phyloP scores from a whole-genome alignment of 2,888 invertebrate genomes.

The Hetaerina titia region DNA sequence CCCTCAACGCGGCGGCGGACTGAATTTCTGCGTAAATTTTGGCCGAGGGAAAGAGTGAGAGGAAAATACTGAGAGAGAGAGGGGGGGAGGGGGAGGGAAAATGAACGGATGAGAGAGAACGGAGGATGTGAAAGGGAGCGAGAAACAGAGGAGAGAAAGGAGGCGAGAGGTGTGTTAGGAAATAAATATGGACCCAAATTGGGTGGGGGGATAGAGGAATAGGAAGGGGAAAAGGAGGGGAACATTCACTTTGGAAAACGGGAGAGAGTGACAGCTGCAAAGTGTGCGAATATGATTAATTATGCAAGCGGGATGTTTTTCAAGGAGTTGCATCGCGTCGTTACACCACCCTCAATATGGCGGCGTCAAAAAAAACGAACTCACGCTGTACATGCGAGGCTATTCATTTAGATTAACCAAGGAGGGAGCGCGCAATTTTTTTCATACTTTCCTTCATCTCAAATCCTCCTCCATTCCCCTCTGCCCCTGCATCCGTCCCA shows the following conservation, averaged over 20 bases:
- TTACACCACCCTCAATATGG: slow-evolving; percentile 21
- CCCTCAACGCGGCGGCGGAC: neutral
- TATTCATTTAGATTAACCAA: slow-evolving; percentile 48
- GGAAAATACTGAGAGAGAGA: too few species aligned
- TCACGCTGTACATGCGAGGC: neutral
- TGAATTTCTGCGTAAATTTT: neutral
- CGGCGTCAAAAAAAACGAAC: neutral
- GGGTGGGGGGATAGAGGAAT: too few species aligned
- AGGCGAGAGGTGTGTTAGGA: neutral
- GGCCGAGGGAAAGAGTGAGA: too few species aligned
- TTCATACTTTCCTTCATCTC: too few species aligned
- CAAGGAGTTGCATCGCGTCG: slow-evolving; percentile 38
- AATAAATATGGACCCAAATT: too few species aligned
- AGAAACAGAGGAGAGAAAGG: neutral
- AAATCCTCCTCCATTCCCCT: too few species aligned
- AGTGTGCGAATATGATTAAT: slow-evolving; percentile 51
- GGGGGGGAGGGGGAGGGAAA: too few species aligned
- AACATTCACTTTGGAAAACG: neutral
- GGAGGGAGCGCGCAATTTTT: neutral
- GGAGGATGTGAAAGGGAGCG: neutral
- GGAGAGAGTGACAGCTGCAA: slow-evolving; percentile 16
- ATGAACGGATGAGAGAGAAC: neutral
- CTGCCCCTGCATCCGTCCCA: too few species aligned
- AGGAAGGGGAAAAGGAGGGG: too few species aligned
- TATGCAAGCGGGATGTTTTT: slow-evolving; percentile 45